Percentiles rank a stretch among this genome's conserved stretches.
Evolutionary conservation across 2,888 invertebrate species (phyloP).

Genomic region (Pristionchus entomophagus): DNA sequence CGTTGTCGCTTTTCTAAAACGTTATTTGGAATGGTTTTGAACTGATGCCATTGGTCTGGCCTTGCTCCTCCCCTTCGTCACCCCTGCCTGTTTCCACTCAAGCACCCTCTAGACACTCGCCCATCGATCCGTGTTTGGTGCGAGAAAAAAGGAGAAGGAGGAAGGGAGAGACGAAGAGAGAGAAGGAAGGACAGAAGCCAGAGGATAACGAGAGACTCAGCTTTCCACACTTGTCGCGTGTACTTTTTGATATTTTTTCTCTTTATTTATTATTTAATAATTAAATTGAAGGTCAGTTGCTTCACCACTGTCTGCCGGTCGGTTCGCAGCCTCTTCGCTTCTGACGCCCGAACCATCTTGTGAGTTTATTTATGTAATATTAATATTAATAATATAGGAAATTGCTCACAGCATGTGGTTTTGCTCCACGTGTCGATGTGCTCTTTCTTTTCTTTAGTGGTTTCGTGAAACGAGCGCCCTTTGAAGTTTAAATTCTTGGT

Average conservation of each 20-base stretch:
- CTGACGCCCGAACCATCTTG: slow-evolving; percentile 14
- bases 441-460: neutral
- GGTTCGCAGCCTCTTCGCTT: slow-evolving; percentile 24
- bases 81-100: neutral
- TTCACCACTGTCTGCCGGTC: slow-evolving; percentile 54
- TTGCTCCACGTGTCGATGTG: neutral
- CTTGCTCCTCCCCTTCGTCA: no score
- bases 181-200: no score
- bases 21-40: no score
- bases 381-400: no score
- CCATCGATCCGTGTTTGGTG: slow-evolving; percentile 32
- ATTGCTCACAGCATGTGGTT: neutral
- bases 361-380: neutral
- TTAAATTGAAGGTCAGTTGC: slow-evolving; percentile 65
- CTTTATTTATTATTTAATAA: neutral
- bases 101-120: neutral
- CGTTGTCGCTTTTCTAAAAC: neutral
- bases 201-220: neutral
- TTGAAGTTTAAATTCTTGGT: neutral
- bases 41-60: no score
- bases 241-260: neutral
- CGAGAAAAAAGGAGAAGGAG: slow-evolving; percentile 5
- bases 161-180: slow-evolving; percentile 21
- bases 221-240: neutral
- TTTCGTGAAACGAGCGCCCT: neutral